Conservation (phyloP, 1,140 invertebrate species). For the Drosophila lacertosa region DNA sequence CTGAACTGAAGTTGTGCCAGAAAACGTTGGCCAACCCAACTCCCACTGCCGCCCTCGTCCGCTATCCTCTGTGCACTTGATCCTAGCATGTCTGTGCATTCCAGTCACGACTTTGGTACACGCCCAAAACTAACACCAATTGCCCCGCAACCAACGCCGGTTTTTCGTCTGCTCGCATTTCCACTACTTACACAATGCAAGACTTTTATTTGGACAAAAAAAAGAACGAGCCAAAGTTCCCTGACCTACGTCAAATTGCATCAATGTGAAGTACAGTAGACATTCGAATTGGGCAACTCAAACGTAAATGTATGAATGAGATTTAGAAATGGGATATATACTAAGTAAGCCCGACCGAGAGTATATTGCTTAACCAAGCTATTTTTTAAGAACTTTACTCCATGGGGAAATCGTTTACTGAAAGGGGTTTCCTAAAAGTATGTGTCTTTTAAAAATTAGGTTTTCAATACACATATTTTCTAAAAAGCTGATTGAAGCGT, state of each 20-base stretch:
- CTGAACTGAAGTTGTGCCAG: conserved; percentile 35
- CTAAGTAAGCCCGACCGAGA: too few species aligned
- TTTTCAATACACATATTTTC: too few species aligned
- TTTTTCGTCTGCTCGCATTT: conserved; percentile 23
- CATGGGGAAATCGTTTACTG: too few species aligned
- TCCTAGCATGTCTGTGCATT: conserved; percentile 9
- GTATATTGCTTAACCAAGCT: too few species aligned
- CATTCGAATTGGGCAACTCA: neutral
- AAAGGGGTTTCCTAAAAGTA: too few species aligned
- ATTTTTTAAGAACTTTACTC: too few species aligned
- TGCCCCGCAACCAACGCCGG: neutral
- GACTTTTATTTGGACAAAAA: conserved; percentile 4
- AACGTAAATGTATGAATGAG: neutral
- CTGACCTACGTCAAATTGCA: conserved; percentile 61
- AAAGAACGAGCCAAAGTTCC: conserved; percentile 45
- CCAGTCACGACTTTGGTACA: conserved; percentile 10
- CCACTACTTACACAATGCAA: conserved; percentile 8
- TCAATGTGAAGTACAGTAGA: conserved; percentile 48
- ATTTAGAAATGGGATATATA: too few species aligned
- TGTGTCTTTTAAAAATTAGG: too few species aligned
- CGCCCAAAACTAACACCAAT: conserved; percentile 1
- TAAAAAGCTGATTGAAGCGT: too few species aligned
- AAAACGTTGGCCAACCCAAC: neutral
- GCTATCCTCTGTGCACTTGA: conserved; percentile 3
- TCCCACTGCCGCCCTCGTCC: neutral